These are phyloP conservation scores for Rhagoletis zephyria DNA, from an alignment of 1,140 invertebrate species.

Conservation along the genomic window DNA sequence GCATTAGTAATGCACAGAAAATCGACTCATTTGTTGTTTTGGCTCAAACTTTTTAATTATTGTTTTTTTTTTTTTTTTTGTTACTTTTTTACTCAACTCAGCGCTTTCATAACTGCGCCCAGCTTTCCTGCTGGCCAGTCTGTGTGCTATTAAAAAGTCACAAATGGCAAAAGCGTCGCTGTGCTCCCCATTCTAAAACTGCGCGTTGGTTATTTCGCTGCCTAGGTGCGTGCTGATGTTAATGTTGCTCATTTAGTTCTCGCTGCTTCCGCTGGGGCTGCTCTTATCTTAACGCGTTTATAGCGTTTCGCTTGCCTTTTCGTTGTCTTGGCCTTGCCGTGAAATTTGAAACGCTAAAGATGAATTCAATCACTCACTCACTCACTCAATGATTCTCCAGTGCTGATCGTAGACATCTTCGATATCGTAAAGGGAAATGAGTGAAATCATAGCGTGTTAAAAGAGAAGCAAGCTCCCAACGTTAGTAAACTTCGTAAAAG, in stretches of 20 bases:
- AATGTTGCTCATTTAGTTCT: neutral
- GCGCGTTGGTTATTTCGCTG: neutral
- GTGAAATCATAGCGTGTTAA: neutral
- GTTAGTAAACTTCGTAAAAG: neutral
- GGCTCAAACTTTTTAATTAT: conserved; percentile 43
- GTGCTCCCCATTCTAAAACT: neutral
- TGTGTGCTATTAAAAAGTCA: neutral
- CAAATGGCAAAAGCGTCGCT: conserved; percentile 26
- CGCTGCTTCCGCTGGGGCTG: neutral
- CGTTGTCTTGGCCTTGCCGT: conserved; percentile 27
- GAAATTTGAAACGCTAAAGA: neutral
- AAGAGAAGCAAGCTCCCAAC: neutral
- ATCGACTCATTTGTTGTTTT: conserved; percentile 17
- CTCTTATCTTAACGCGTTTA: conserved; percentile 17
- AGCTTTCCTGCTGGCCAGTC: conserved; percentile 4
- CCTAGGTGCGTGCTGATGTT: neutral
- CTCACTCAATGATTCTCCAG: neutral
- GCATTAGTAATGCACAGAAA: conserved; percentile 28
- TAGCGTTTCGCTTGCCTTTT: neutral
- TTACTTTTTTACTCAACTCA: conserved; percentile 1
- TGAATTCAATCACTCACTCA: neutral
- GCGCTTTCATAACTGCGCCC: neutral
- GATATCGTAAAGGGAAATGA: neutral
- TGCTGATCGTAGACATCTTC: neutral
- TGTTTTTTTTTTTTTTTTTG: neutral